Evolutionary conservation across 2,113 vertebrate genomes (phyloP).

Genomic region (Nothocercus julius): DNA sequence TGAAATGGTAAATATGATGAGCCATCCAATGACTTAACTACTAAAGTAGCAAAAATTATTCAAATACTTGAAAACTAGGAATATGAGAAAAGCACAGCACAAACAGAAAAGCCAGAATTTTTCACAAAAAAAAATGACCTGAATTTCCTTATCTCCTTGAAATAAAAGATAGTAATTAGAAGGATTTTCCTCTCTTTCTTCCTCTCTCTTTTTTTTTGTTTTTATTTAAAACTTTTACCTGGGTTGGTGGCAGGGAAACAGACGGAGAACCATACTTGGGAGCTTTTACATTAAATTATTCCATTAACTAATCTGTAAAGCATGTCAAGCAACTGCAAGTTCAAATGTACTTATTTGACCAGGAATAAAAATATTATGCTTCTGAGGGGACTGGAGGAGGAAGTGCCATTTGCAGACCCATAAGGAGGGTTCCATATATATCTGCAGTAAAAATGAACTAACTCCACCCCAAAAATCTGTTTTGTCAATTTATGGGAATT

Average conservation of each 20-base stretch:
- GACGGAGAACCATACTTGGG: not conserved
- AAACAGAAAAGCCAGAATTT: not conserved
- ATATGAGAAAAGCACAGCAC: not conserved
- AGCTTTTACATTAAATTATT: not conserved
- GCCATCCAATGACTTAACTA: not conserved
- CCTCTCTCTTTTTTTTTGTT: too few relatives aligned
- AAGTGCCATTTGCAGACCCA: not conserved
- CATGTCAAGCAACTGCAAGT: not conserved
- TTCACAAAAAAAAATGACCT: not conserved
- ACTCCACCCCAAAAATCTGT: not conserved
- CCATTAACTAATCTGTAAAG: not conserved
- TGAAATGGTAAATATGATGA: not conserved
- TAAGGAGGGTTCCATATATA: not conserved
- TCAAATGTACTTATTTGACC: not conserved
- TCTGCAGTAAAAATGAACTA: not conserved
- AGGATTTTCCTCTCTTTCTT: not conserved
- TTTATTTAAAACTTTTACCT: not conserved
- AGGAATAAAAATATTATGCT: not conserved
- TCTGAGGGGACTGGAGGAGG: not conserved
- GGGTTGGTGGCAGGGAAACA: not conserved
- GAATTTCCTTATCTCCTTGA: not conserved
- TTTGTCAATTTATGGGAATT: not conserved
- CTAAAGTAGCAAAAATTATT: not conserved
- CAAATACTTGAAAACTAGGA: not conserved
- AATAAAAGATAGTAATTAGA: not conserved